These are phyloP conservation scores for Rhopilema esculentum DNA, from an alignment of 30 jellyfish, hydroid and myxozoan genomes.

Conservation along the genomic window DNA sequence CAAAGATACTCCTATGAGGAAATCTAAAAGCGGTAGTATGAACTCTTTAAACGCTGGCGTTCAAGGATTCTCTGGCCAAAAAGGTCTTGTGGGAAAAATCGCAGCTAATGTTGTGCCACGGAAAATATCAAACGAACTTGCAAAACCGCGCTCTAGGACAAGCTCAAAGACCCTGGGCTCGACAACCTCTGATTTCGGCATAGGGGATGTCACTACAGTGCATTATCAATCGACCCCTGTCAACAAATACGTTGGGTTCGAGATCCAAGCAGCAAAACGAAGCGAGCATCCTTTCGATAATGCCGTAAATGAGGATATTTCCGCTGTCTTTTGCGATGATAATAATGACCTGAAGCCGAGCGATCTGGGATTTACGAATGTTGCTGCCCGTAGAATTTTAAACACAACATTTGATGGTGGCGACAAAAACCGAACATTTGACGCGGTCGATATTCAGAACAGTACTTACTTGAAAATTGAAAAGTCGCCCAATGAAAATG, in stretches of 20 bases:
- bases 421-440: constrained; percentile 9
- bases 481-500: background rate
- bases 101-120: background rate
- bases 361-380: background rate
- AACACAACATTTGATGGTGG: constrained; percentile 31
- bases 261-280: background rate
- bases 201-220: background rate
- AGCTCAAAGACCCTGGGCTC: constrained; percentile 36
- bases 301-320: constrained; percentile 30
- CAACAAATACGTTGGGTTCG: background rate
- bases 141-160: constrained; percentile 34
- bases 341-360: constrained; percentile 13
- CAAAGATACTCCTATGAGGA: background rate
- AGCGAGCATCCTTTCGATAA: constrained; percentile 24
- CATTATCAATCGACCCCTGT: constrained; percentile 72
- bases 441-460: background rate
- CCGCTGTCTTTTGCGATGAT: constrained; percentile 38
- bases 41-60: background rate
- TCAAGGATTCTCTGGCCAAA: background rate
- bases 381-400: constrained; percentile 3
- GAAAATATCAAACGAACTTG: background rate
- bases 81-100: background rate
- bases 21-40: background rate
- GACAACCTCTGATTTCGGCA: constrained; percentile 61
- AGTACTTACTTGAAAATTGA: background rate